Conservation (phyloP, 2,888 invertebrate species). For the Trimorus sp. region DNA sequence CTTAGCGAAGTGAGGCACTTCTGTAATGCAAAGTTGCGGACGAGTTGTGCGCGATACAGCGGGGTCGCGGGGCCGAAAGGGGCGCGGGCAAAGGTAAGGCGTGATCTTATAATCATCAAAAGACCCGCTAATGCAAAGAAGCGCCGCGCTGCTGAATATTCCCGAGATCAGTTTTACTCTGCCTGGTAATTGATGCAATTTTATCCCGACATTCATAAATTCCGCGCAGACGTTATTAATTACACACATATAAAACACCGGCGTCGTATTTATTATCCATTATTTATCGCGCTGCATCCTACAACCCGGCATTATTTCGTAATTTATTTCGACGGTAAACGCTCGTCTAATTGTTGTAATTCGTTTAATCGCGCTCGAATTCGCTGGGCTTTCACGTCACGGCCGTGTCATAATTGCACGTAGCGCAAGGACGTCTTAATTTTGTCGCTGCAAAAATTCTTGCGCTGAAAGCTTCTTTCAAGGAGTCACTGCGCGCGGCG, state of each 20-base stretch:
- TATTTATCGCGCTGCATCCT: slow-evolving; percentile 31
- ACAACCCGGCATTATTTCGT: slow-evolving; percentile 34
- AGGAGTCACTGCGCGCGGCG: no score
- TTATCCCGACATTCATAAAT: slow-evolving; percentile 50
- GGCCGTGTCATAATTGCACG: slow-evolving; percentile 3
- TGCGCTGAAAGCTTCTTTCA: no score
- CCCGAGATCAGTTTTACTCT: slow-evolving; percentile 53
- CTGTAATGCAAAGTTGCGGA: slow-evolving; percentile 50
- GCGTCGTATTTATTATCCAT: slow-evolving; percentile 42
- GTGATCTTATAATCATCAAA: slow-evolving; percentile 59
- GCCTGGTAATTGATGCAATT: slow-evolving; percentile 53
- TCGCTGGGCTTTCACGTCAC: neutral
- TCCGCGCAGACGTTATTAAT: slow-evolving; percentile 44
- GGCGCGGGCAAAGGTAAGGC: slow-evolving; percentile 6
- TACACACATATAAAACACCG: slow-evolving; percentile 44
- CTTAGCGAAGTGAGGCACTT: slow-evolving; percentile 32
- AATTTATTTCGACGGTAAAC: slow-evolving; percentile 19
- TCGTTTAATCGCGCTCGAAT: slow-evolving; percentile 1
- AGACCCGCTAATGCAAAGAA: slow-evolving; percentile 51
- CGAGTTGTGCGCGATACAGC: slow-evolving; percentile 16
- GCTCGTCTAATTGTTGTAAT: slow-evolving; percentile 1
- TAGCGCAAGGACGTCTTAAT: no score
- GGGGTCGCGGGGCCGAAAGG: neutral
- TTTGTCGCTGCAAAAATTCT: no score
- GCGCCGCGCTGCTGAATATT: slow-evolving; percentile 44